Base-by-base conservation (phyloP, 2,888 invertebrate species). In the Mystacides longicornis region DNA sequence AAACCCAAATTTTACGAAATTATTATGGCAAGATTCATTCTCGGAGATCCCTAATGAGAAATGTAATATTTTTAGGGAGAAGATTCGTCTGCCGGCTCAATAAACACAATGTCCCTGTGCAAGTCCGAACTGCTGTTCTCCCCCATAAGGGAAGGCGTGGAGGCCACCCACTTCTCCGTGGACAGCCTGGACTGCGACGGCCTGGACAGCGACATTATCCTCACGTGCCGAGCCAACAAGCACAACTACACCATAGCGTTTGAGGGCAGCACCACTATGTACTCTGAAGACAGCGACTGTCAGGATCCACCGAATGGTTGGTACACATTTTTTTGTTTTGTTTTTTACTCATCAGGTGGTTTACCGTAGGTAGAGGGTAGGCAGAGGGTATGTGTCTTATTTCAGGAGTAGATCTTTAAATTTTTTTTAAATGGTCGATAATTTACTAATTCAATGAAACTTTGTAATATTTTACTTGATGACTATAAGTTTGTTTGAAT, bases 191-290 rank as follows among this genome's bases (percentile, higher is more conserved):
- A 94, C 72, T 89, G 91, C 73, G 91, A 91, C 69, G 80, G 85
- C 64, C 82, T 85, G 62, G 86, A 87, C 69, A 86, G 87, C 66
- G 91, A 92, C 67, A 87, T 93, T 68, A 86, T 93, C 71, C 81
- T 93, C 63, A 93, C 93, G 60, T 94, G 93, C 71, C 89, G 89
- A 73, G 88, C 91, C 60, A 92, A 93, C 71, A 93, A 93, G 77
- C 89, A 93, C 73, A 94, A 94, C 76, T 94, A 94, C 70, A 94
- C 93, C 62, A 93, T 94, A 67, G 93, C 93, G 63, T 94, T 94
- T 67, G 93, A 93, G 76, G 93, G 92, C 67, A 89, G 89, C 66
- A 79, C 86, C 64, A 86, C 87, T 62, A 85, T 87, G 77, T 89
- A 87, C 71, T 89, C 90, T 52, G 91, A 91, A 73, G 89, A 87